Base-by-base conservation (phyloP, 2,113 vertebrate species). In the Nibea albiflora region DNA sequence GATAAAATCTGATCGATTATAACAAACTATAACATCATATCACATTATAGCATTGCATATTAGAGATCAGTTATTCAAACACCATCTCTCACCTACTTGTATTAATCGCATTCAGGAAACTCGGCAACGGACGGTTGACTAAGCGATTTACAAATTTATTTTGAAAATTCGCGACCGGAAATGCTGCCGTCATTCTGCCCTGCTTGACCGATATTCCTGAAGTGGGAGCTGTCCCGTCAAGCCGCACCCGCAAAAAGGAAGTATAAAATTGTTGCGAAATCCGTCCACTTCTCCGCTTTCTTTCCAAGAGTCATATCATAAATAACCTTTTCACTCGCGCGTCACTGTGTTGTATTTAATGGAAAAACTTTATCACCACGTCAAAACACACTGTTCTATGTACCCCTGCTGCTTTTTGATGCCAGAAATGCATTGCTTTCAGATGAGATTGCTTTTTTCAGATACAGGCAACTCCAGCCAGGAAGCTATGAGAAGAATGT, bases 161-260 rank as follows among this genome's bases (percentile, higher is more conserved):
- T 66, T 84, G 78, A 83, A 68, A 49, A 35, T 19, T 2, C 0
- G 11, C 1, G 0, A 53, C 54, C 20, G 53, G 83, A 87, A 81
- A 24, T 53, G 15, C 16, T 1, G 0, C 3, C 3, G 20, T 78
- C 12, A 50, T 3, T 26, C 3, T 22, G 26, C 31, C 44, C 0
- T 0, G 0, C 54, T 75, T 83, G 31, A 76, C 2, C 26, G 26
- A 8, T 50, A 1, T 19, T 65, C n/a, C 16, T 6, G n/a, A 6
- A 28, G 63, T n/a, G 46, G 28, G 53, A 17, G 57, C 22, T 42
- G 58, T 16, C 24, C n/a, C 60, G 46, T 56, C n/a, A 80, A 65
- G 73, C 92, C 90, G 71, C 91, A n/a, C 91, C 90, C 83, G 74
- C 71, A 65, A 84, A 20, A 4, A 84, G 87, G 84, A 91, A 92